phyloP scores from a whole-genome alignment of 2,797 vertebrate species.

The Poecile montanus region DNA sequence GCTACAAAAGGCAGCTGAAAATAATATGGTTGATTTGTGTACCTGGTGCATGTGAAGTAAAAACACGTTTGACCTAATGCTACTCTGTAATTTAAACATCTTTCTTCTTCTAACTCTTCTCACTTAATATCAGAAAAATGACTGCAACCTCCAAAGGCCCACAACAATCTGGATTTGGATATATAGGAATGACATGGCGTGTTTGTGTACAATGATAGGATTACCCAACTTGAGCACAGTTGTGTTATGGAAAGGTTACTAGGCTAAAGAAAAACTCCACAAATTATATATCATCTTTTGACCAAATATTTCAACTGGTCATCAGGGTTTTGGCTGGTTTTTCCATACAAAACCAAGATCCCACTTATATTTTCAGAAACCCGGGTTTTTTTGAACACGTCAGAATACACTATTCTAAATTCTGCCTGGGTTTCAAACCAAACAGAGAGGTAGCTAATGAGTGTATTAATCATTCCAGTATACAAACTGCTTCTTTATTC shows the following conservation, averaged over 20 bases:
- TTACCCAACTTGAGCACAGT: background rate
- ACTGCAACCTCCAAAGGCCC: background rate
- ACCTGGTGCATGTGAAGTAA: background rate
- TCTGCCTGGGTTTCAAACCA: background rate
- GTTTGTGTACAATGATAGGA: background rate
- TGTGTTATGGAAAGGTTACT: background rate
- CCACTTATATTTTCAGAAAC: background rate
- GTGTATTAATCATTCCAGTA: background rate
- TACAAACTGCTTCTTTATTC: background rate
- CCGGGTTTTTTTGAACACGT: background rate
- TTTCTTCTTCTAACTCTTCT: background rate
- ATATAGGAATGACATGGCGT: background rate
- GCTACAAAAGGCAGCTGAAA: background rate
- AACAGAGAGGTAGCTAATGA: background rate
- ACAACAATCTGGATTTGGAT: background rate
- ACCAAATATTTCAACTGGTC: background rate
- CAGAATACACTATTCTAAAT: background rate
- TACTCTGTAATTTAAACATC: background rate
- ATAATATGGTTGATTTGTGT: background rate
- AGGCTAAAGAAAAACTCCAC: background rate
- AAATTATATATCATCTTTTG: background rate
- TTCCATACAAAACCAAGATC: background rate
- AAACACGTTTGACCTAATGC: background rate
- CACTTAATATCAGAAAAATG: background rate
- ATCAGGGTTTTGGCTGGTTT: rapidly evolving